Evolutionary conservation across 2,888 invertebrate species (phyloP).

Genomic region (Caenorhabditis sp.): DNA sequence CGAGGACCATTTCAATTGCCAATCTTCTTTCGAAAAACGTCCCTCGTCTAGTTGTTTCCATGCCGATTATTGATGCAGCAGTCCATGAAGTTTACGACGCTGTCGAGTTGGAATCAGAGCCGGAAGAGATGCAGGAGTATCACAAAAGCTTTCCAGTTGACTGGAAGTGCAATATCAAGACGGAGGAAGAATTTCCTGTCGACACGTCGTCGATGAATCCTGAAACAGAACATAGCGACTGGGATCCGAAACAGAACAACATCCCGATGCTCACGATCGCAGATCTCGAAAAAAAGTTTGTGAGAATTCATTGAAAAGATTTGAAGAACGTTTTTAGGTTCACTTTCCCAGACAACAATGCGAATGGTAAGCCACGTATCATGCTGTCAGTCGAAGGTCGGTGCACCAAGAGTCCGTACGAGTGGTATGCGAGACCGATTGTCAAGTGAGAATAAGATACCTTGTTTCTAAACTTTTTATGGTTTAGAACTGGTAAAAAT

Average conservation of each 20-base stretch:
- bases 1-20: not conserved
- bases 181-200: not conserved
- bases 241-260: conserved; percentile 40
- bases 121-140: conserved; percentile 6
- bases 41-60: not conserved
- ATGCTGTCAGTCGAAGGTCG: conserved; percentile 65
- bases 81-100: conserved; percentile 29
- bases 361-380: conserved; percentile 7
- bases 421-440: conserved; percentile 69
- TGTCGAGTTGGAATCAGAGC: not conserved
- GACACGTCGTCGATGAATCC: not conserved
- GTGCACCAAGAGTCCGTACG: conserved; percentile 64
- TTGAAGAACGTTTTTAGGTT: conserved; percentile 3
- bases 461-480: not conserved
- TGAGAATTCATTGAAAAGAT: not conserved
- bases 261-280: conserved; percentile 28
- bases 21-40: conserved; percentile 1
- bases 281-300: conserved; percentile 22
- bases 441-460: conserved; percentile 16
- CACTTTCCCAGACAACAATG: conserved; percentile 17
- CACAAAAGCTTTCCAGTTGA: conserved; percentile 25
- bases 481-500: conserved; percentile 27
- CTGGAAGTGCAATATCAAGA: conserved; percentile 27
- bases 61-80: conserved; percentile 33
- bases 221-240: conserved; percentile 27